These are phyloP conservation scores for Notarius quadriscutis DNA, from an alignment of 2,113 vertebrate genomes.

Conservation along the genomic window DNA sequence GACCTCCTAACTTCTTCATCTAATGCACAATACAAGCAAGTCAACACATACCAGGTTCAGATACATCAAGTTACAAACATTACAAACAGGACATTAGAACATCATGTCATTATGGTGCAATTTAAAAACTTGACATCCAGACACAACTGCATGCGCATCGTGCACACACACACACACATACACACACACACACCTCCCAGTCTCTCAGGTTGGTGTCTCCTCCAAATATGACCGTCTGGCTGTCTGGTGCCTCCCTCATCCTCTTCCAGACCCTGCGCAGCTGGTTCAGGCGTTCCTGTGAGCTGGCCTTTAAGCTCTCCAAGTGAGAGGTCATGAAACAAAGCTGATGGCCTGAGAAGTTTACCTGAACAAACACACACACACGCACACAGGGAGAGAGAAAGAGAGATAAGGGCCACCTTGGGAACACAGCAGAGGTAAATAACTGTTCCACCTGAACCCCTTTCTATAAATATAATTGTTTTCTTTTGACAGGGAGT, in stretches of 20 bases:
- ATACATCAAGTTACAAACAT: background rate
- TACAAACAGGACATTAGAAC: background rate
- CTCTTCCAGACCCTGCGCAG: slow-evolving; percentile 70
- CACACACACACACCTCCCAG: slow-evolving; percentile 66
- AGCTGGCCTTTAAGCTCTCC: slow-evolving; percentile 76
- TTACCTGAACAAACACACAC: slow-evolving; percentile 63
- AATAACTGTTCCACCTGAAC: background rate
- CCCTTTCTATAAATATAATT: background rate
- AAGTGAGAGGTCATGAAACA: slow-evolving; percentile 86
- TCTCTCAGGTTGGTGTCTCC: slow-evolving; percentile 86
- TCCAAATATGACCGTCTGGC: slow-evolving; percentile 79
- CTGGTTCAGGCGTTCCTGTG: slow-evolving; percentile 75
- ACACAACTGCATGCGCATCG: background rate
- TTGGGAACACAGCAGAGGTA: background rate
- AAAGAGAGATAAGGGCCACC: background rate
- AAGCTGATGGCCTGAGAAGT: slow-evolving; percentile 72
- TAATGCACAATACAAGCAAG: slow-evolving; percentile 50
- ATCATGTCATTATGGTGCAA: background rate
- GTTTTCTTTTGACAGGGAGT: background rate
- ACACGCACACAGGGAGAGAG: background rate
- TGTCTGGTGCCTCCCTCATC: slow-evolving; percentile 71
- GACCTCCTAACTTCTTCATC: slow-evolving; percentile 71
- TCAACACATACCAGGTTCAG: slow-evolving; percentile 14
- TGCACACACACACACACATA: background rate
- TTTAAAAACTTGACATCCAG: background rate